These are phyloP conservation scores for Rhinoraja longicauda DNA, from an alignment of 2,797 vertebrate genomes.

Conservation along the genomic window DNA sequence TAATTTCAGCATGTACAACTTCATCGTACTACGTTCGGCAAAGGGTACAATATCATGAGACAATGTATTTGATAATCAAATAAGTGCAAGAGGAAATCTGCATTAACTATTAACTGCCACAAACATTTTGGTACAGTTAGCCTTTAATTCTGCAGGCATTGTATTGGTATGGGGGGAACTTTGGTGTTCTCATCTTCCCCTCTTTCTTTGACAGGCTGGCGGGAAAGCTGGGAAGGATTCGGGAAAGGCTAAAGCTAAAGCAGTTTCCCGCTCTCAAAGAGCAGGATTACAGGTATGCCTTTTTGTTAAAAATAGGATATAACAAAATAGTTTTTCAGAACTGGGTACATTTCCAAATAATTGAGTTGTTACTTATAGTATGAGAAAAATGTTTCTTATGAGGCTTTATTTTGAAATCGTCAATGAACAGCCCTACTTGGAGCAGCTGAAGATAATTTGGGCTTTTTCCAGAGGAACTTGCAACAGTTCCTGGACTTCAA, in stretches of 20 bases:
- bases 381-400: background rate
- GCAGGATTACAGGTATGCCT: conserved; percentile 81
- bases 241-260: conserved; percentile 92
- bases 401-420: background rate
- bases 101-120: background rate
- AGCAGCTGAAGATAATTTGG: background rate
- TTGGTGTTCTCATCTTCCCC: background rate
- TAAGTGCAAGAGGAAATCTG: background rate
- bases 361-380: background rate
- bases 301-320: background rate
- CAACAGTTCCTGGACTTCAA: too few species aligned
- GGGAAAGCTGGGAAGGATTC: conserved; percentile 95
- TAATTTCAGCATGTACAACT: background rate
- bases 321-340: background rate
- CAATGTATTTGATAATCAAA: background rate
- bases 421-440: background rate
- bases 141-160: background rate
- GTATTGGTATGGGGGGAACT: background rate
- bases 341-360: background rate
- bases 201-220: conserved; percentile 67
- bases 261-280: conserved; percentile 90
- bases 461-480: background rate
- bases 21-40: background rate
- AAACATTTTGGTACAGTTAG: background rate
- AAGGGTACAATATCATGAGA: too few species aligned